Base-by-base conservation (phyloP, 2,888 invertebrate genomes). In the Hofmannophila pseudospretella region DNA sequence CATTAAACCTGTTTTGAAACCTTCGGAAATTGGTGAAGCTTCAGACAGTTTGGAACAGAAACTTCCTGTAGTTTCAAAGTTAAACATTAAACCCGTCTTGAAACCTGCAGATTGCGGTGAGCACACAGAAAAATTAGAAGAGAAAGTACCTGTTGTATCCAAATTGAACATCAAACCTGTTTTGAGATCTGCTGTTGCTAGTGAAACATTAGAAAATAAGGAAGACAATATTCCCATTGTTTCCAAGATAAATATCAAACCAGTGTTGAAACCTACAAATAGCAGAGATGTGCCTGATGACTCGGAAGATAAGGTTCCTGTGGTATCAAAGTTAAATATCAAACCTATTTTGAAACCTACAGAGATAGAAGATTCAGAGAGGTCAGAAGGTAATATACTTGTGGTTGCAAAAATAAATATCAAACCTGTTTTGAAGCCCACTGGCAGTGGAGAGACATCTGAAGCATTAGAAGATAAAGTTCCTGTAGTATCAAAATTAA, bases 321-420 rank as follows among this genome's bases (percentile, higher is more conserved):
- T 73, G 63, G 54, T 74, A 47, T 58, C 64, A 42, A 74, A 72
- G 54, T 53, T 75, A 49, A 66, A 68, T 49, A 70, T 73, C 32
- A 87, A 75, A 57, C 80, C 67, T 58, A 61, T 85, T 63, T 62
- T 60, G 49, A 66, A 55, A 36, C 84, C 82, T 55, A 46, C 61
- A 54, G 80, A 77, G 22, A 61, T 51, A 48, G 45, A 49, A 49
- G 73, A 73, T 56, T 62, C 74, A 35, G 72, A 75, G 45, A 58
- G 54, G 57, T 50, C 63, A 47, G 77, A 73, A 44, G 71, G 75
- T 35, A 77, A 74, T 73, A 75, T 85, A 75, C 86, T 85, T 72
- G 76, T 80, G 67, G 74, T 85, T 64, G 88, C 89, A 60, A 88
- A 88, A 73, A 74, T 88, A 67, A 88, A 88, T 67, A 88, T 89